Base-by-base conservation (phyloP, 2,797 vertebrate genomes). In the Pogonophryne albipinna region DNA sequence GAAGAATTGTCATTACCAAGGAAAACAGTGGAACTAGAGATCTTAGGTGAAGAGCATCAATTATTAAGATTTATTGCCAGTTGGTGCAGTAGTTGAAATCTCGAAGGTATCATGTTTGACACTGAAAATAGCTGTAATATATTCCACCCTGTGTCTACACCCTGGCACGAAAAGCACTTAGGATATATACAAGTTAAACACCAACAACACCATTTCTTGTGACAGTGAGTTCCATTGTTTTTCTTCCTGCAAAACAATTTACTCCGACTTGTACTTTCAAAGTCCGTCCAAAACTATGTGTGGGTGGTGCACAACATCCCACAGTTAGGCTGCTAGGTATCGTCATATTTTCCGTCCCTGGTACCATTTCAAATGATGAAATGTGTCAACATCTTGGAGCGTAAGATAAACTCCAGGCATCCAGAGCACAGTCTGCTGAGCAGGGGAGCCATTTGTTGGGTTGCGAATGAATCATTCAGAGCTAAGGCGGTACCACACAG, bases 361-460 rank as follows among this genome's bases (percentile, higher is more conserved):
- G 47, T 74, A 70, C 57, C 41, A 10, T 79, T 86, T 84, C 55
- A 84, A 61, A 75, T 51, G 63, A 84, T 79, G 71, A 82, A 82
- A 78, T 3, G 59, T 77, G 81, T 91, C 88, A 88, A 90, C 81
- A 88, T 82, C 23, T 77, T 15, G 46, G 63, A 87, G 84, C 9
- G 27, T 68, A 83, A 64, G 74, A 74, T 89, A 89, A 90, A 91
- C 84, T 79, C 19, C 71, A 46, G 78, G 66, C 78, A 55, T 67
- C 62, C 79, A 66, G 80, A 79, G 71, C 55, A 10, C 83, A 66
- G 76, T 61, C 67, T 76, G 65, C 16, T 51, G 53, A 71, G 77
- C 74, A 69, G 60, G 44, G 74, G 73, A 74, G 60, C 41, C 71
- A 53, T 79, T 76, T 75, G 72, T 66, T 4, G 56, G 45, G 57